Conservation (phyloP, 1,140 invertebrate genomes). For the Battus philenor region DNA sequence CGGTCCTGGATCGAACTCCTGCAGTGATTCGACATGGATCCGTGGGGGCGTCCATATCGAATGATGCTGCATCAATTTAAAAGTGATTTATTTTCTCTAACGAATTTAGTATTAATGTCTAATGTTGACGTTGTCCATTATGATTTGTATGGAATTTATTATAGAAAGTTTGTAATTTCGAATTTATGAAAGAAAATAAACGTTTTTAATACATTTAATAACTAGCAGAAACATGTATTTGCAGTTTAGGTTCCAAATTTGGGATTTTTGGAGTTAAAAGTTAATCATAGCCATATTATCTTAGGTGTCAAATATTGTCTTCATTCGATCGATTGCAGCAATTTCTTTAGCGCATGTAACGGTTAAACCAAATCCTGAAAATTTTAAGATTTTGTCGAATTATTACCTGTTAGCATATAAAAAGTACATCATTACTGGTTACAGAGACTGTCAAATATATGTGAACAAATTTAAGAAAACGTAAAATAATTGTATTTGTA, state of each 20-base stretch:
- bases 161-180: no score
- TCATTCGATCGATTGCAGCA: slow-evolving; percentile 87
- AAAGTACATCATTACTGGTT: not conserved
- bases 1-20: not conserved
- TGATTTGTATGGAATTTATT: no score
- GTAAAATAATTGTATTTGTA: no score
- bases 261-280: slow-evolving; percentile 67
- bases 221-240: slow-evolving; percentile 51
- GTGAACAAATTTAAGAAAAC: no score
- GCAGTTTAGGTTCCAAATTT: slow-evolving; percentile 31
- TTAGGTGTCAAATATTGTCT: slow-evolving; percentile 80
- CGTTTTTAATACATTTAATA: slow-evolving; percentile 26
- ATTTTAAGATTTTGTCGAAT: no score
- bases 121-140: no score
- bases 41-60: not conserved
- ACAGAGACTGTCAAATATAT: no score
- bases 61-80: no score
- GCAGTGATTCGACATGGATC: not conserved
- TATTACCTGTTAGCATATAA: no score
- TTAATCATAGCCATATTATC: slow-evolving; percentile 75
- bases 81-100: no score
- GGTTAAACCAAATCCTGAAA: slow-evolving; percentile 88
- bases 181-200: no score
- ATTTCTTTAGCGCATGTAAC: slow-evolving; percentile 87
- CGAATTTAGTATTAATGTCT: no score